Conservation (phyloP, 2,888 invertebrate species). For the Trachelus troglodyta region DNA sequence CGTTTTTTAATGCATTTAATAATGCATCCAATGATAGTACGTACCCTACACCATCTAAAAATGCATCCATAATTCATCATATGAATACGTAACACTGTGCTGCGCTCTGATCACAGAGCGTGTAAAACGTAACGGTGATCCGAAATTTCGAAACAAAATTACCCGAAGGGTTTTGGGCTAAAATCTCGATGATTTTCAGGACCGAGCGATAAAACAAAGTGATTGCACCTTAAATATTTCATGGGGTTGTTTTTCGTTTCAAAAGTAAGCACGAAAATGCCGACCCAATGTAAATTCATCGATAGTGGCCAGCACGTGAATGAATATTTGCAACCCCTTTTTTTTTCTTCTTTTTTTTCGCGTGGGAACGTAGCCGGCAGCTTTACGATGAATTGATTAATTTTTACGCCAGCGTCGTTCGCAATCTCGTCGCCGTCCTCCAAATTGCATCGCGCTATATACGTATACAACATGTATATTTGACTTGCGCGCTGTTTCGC, state of each 20-base stretch:
- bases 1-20: constrained; percentile 31
- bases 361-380: not conserved
- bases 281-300: too few species aligned
- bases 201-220: not conserved
- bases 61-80: constrained; percentile 31
- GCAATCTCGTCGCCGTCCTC: not conserved
- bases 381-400: constrained; percentile 10
- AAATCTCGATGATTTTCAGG: too few species aligned
- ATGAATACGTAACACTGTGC: not conserved
- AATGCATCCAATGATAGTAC: constrained; percentile 21
- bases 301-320: too few species aligned
- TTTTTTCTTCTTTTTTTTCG: too few species aligned
- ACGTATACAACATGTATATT: not conserved
- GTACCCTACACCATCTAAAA: constrained; percentile 15
- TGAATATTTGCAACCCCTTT: too few species aligned
- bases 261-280: too few species aligned
- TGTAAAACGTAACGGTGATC: not conserved
- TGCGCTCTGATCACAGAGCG: not conserved
- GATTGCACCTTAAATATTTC: constrained; percentile 4
- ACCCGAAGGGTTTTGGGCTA: not conserved
- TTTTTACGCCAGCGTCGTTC: constrained; percentile 8
- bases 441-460: constrained; percentile 1
- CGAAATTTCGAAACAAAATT: too few species aligned
- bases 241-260: not conserved
- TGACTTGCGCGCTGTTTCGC: constrained; percentile 20